Conservation (phyloP, 1,140 invertebrate species). For the Sinella curviseta region DNA sequence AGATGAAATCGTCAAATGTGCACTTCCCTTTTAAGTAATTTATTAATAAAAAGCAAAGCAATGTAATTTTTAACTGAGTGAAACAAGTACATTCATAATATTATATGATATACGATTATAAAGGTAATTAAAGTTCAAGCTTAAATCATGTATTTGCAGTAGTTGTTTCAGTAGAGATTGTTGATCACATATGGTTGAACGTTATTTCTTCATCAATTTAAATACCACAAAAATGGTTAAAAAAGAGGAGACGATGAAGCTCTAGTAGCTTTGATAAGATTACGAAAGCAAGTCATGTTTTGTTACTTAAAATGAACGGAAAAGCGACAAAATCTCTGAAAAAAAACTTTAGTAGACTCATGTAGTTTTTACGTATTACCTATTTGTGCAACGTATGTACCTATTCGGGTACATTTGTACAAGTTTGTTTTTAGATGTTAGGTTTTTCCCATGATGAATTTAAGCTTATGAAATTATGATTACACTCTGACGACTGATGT, state of each 20-base stretch:
- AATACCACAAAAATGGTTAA: too few species aligned
- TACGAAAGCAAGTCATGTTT: neutral
- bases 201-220: neutral
- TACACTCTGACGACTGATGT: neutral
- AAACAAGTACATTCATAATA: neutral
- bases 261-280: neutral
- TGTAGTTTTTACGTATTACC: too few species aligned
- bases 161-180: neutral
- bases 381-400: too few species aligned
- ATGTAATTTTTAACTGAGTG: neutral
- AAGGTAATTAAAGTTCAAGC: constrained; percentile 2
- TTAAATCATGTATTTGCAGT: neutral
- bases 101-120: neutral
- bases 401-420: too few species aligned
- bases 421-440: neutral
- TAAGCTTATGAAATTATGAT: neutral
- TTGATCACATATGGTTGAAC: neutral
- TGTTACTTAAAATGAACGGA: neutral
- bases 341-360: neutral
- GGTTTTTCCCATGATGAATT: neutral
- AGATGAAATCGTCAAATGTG: neutral
- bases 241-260: too few species aligned
- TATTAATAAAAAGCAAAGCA: neutral
- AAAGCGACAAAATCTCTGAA: constrained; percentile 11
- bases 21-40: neutral